Base-by-base conservation (phyloP, 2,888 invertebrate genomes). In the Tolmerus cingulatus region DNA sequence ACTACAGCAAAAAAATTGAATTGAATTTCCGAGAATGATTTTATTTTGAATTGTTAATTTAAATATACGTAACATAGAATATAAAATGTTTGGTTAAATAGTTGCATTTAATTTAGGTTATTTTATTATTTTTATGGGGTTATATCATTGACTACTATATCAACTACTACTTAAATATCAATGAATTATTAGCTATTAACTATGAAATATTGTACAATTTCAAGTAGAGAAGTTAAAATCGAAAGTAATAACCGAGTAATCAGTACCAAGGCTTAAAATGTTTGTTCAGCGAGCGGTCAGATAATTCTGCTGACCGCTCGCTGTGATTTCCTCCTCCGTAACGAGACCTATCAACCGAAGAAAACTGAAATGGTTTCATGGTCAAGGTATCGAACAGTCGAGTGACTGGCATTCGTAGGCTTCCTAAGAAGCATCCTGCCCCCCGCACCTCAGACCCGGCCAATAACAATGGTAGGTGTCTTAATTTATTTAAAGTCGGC, bases 401-500 rank as follows among this genome's bases (percentile, higher is more conserved):
- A 85, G 14, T 74, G 85, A 85, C 14, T 74, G 74, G 85, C 74
- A 37, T 74, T 74, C 43, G 30, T 27, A 85, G 27, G 85, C 85
- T 85, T 85, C 85, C 27, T 85, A 85, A 43, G 85, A 46, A 85
- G 85, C 85, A 37, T 16, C 74, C 74, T 23, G 27, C 14, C 79
- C 40, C n/a, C 79, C n/a, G 79, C 12, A 30, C 43, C 85, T 30
- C 27, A 43, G 74, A 27, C n/a, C 37, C 14, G 46, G 43, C 85
- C 74, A 34, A 34, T 74, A 85, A 85, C 85, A 85, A 85, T 85
- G 85, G 85, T 85, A 85, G 85, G 85, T 85, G 85, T 85, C 74
- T 85, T 85, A 85, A 85, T 85, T 85, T 85, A 85, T 85, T 85
- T 85, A 85, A 85, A 85, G 46, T 74, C 85, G 27, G 74, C 43